These are phyloP conservation scores for western clawed frog (Xenopus tropicalis) DNA, from an alignment of 2,113 vertebrate species.

Conservation along the genomic window UCB_Xtro_10.0 CM004443.2:144553501-144554000, in stretches of 20 bases:
- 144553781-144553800: conserved; percentile 62
- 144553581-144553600: conserved; percentile 63
- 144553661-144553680: neutral
- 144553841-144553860: too few relatives aligned
- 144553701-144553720: conserved; percentile 71
- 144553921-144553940: too few relatives aligned
- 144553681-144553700: conserved; percentile 66
- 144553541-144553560: conserved; percentile 76
- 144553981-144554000: too few relatives aligned
- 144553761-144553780: conserved; percentile 75
- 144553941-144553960: too few relatives aligned
- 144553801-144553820: too few relatives aligned
- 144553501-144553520: conserved; percentile 79
- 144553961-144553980: too few relatives aligned
- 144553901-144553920: too few relatives aligned
- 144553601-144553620: neutral
- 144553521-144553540: conserved; percentile 78
- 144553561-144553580: conserved; percentile 73
- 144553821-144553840: too few relatives aligned
- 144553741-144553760: conserved; percentile 76
- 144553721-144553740: conserved; percentile 75
- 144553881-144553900: too few relatives aligned
- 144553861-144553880: neutral
- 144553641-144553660: neutral
- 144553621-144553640: neutral